These are phyloP conservation scores for Coranthus polyacanthus DNA, from an alignment of 2,797 vertebrate genomes.

Conservation along the genomic window DNA sequence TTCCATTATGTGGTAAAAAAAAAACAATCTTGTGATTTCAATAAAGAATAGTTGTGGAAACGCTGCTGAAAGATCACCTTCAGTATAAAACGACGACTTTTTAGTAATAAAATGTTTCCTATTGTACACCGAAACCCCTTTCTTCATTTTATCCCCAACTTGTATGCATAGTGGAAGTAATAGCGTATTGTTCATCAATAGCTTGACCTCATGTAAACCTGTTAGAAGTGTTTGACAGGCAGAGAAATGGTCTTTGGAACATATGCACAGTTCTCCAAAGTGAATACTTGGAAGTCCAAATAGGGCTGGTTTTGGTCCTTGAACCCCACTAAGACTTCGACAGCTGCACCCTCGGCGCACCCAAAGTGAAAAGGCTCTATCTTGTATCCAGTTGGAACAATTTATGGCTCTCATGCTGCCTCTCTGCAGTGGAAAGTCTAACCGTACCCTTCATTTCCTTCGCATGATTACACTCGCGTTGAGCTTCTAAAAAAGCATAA, in stretches of 20 bases:
- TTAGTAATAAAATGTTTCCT: constrained; percentile 88
- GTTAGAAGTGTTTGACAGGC: too few species aligned
- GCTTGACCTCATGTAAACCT: background rate
- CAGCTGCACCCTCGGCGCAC: constrained; percentile 41
- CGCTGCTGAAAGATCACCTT: constrained; percentile 75
- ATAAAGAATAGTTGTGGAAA: constrained; percentile 82
- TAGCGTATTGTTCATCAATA: background rate
- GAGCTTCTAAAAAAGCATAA: constrained; percentile 65
- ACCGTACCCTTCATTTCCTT: constrained; percentile 42
- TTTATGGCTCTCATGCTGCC: constrained; percentile 50
- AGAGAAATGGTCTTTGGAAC: background rate
- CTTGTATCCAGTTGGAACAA: constrained; percentile 44
- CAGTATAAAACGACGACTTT: constrained; percentile 79
- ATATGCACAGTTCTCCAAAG: constrained; percentile 3
- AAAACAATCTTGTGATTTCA: constrained; percentile 80
- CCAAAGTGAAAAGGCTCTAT: constrained; percentile 48
- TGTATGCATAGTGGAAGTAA: background rate
- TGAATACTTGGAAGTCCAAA: too few species aligned
- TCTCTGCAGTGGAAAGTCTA: constrained; percentile 40
- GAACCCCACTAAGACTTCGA: constrained; percentile 13
- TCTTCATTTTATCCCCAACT: constrained; percentile 42
- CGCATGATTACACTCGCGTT: constrained; percentile 59
- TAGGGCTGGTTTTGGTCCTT: background rate
- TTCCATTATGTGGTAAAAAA: constrained; percentile 71
- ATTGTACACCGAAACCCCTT: constrained; percentile 65